Evolutionary conservation across 2,113 vertebrate genomes (phyloP).

Genomic region (Camelus dromedarius): DNA sequence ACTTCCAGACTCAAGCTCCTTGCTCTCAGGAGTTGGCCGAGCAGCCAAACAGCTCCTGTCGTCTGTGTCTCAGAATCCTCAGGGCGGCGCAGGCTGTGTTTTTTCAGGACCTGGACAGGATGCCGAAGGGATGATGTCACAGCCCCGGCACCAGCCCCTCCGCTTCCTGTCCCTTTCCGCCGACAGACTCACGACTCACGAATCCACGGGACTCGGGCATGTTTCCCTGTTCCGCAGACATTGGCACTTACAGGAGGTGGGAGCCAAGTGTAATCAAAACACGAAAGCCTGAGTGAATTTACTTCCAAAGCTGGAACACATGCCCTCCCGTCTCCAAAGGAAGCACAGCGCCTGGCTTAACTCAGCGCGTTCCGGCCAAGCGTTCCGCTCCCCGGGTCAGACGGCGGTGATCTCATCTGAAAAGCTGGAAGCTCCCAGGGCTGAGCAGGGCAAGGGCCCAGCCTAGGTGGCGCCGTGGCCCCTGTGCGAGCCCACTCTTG

Average conservation of each 20-base stretch:
- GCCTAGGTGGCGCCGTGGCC: not conserved
- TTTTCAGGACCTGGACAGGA: not conserved
- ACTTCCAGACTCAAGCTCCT: conserved; percentile 5
- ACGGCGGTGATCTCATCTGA: conserved; percentile 34
- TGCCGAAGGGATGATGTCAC: conserved; percentile 75
- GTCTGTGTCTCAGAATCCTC: not conserved
- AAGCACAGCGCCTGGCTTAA: conserved; percentile 44
- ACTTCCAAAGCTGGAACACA: not conserved
- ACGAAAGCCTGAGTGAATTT: not conserved
- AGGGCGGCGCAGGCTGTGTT: not conserved
- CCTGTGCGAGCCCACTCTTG: not conserved
- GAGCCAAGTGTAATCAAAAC: conserved; percentile 68
- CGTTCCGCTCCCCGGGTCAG: not conserved
- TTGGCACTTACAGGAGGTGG: not conserved
- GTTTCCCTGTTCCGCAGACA: conserved; percentile 64
- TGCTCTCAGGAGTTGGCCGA: not conserved
- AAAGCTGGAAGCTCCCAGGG: not conserved
- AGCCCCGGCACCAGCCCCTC: not conserved
- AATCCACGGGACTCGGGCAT: not conserved
- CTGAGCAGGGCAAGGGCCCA: rapidly evolving
- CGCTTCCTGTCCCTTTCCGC: conserved; percentile 64
- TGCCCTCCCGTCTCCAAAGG: not conserved
- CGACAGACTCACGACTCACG: conserved; percentile 60
- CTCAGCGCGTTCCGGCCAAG: not conserved
- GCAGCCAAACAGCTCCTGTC: conserved; percentile 55